Base-by-base conservation (phyloP, 2,113 vertebrate genomes). In the Tragelaphus strepsiceros region DNA sequence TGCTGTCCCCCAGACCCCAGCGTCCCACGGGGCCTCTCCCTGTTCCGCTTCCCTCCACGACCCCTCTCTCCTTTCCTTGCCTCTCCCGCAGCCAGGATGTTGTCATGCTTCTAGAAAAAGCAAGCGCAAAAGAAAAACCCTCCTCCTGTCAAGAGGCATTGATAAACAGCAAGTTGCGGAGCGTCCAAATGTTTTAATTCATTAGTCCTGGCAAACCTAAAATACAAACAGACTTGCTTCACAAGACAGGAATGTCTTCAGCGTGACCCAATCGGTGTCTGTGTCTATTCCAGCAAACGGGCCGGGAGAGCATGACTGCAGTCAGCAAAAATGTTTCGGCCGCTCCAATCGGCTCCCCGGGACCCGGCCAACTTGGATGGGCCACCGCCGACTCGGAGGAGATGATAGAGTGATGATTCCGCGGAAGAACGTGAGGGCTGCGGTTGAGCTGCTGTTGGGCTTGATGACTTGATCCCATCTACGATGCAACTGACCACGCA, bases 281-380 rank as follows among this genome's bases (percentile, higher is more conserved):
- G 98, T 98, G 99, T 98, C 99, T 99, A 99, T 99, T 99, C 99
- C 99, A 99, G 99, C 99, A 99, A 99, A 99, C 99, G 99, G 99
- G 99, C 99, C 99, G 99, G 99, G 99, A 99, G 99, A 99, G 99
- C 98, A 99, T 99, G 99, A 99, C 99, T 99, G 98, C 98, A 99
- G 99, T 98, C 99, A 99, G 99, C 99, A 99, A 99, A 99, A 99
- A 99, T 99, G 99, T 99, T 74, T 74, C 98, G 98, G 98, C 98
- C 97, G 98, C 99, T 98, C 98, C 98, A 98, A 98, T 99, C 99
- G 98, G 99, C 98, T 98, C 98, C 98, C 98, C 99, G 98, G 99
- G 99, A 99, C 99, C 98, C 98, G 96, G 99, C 99, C 99, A 99
- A 98, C 97, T 99, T 98, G 98, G 98, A 98, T 96, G 24, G 98